Conservation (phyloP, 2,797 vertebrate species). For the Neosilurus mollespiculum region DNA sequence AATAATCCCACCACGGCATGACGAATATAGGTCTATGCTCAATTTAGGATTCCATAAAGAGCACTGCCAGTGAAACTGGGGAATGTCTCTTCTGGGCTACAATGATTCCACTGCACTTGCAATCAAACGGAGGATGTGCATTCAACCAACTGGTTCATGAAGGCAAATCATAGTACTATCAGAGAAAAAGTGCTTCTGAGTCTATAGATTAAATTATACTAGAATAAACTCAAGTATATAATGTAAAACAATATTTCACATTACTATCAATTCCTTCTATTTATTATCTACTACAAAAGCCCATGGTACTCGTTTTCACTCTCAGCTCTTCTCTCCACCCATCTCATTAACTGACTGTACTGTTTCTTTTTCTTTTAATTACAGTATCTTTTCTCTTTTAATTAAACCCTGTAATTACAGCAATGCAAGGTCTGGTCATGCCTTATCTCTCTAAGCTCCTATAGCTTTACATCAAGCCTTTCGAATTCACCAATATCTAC, state of each 20-base stretch:
- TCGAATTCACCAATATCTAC: background rate
- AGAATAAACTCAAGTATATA: no score
- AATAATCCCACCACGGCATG: constrained; percentile 16
- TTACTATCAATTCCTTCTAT: background rate
- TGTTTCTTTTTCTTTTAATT: background rate
- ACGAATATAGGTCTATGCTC: constrained; percentile 8
- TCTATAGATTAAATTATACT: background rate
- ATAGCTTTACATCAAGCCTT: background rate
- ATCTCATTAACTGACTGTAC: background rate
- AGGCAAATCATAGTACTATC: background rate
- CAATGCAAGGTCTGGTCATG: background rate
- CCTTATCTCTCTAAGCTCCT: background rate
- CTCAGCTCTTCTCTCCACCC: background rate
- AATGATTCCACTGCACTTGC: background rate
- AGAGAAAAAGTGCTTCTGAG: background rate
- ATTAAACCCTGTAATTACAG: background rate
- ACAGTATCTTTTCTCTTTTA: background rate
- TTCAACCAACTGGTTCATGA: background rate
- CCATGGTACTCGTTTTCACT: background rate
- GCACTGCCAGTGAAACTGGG: background rate
- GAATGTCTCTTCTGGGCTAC: background rate
- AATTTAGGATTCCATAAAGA: constrained; percentile 19
- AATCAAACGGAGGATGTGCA: background rate
- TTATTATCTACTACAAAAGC: background rate
- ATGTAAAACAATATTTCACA: background rate